Percentiles rank a stretch among this genome's conserved stretches.
These are phyloP conservation scores for Promerops cafer DNA, from an alignment of 2,113 vertebrate genomes.

Conservation along the genomic window DNA sequence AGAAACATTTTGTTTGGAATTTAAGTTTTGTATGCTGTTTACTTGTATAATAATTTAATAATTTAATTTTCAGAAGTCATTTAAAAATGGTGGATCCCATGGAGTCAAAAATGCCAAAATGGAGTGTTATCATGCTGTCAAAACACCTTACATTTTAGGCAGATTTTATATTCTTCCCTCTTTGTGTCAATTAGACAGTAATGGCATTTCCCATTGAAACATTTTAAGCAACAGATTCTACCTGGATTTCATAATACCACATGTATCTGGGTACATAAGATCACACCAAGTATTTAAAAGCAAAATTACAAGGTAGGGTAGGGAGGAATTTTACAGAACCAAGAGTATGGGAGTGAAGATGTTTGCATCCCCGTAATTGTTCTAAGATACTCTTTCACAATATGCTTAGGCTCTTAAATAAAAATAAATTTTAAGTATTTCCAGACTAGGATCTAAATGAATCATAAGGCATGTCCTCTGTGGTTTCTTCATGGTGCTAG, in stretches of 20 bases:
- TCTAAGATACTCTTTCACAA: background rate
- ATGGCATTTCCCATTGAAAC: background rate
- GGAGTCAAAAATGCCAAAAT: background rate
- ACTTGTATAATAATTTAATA: fast-evolving
- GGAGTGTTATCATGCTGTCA: background rate
- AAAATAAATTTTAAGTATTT: background rate
- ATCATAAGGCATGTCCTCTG: background rate
- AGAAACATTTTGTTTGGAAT: background rate
- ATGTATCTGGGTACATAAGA: background rate
- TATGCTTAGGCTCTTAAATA: background rate
- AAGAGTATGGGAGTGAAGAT: background rate
- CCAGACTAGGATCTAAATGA: background rate
- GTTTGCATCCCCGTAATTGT: background rate
- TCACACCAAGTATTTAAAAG: background rate
- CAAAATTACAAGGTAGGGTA: fast-evolving
- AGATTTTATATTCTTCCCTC: background rate
- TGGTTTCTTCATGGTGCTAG: background rate
- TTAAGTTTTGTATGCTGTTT: background rate
- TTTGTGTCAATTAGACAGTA: background rate
- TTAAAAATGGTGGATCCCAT: background rate
- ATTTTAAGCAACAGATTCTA: background rate
- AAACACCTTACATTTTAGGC: background rate
- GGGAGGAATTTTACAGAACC: fast-evolving
- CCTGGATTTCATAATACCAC: background rate
- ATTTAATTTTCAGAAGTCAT: background rate